Evolutionary conservation across 1,140 invertebrate species (phyloP).

Genomic region (Doryteuthis pealeii): DNA sequence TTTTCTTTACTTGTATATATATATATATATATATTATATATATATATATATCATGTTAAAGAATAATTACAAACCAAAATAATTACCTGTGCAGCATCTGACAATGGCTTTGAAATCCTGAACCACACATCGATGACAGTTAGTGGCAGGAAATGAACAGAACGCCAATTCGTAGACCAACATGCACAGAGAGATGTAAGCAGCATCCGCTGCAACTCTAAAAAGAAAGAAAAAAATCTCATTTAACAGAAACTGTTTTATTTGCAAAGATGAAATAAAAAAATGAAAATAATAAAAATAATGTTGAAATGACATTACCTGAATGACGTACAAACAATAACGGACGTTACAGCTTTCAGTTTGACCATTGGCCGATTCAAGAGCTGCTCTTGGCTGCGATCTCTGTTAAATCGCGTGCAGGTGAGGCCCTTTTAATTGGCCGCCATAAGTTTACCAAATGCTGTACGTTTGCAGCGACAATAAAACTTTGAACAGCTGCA

Average conservation of each 20-base stretch:
- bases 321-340: constrained; percentile 85
- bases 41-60: too few relatives aligned
- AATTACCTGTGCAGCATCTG: constrained; percentile 82
- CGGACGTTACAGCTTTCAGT: constrained; percentile 65
- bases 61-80: too few relatives aligned
- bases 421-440: constrained; percentile 82
- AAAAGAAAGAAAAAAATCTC: constrained; percentile 9
- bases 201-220: constrained; percentile 82
- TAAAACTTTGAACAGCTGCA: constrained; percentile 71
- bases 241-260: too few relatives aligned
- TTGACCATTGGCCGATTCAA: constrained; percentile 79
- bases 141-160: constrained; percentile 77
- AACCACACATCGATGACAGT: constrained; percentile 83
- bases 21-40: too few relatives aligned
- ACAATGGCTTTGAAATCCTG: constrained; percentile 94
- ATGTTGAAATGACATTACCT: constrained; percentile 63
- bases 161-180: constrained; percentile 79
- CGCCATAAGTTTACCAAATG: constrained; percentile 97
- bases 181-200: constrained; percentile 86
- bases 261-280: too few relatives aligned
- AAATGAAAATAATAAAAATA: background rate
- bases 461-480: constrained; percentile 97
- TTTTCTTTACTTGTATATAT: too few relatives aligned
- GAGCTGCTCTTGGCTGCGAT: constrained; percentile 80
- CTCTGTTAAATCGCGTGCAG: constrained; percentile 74